Evolutionary conservation across 2,113 vertebrate species (phyloP), one percentile per base, ranked within the genome.

Genomic region (Jacana jacana): DNA sequence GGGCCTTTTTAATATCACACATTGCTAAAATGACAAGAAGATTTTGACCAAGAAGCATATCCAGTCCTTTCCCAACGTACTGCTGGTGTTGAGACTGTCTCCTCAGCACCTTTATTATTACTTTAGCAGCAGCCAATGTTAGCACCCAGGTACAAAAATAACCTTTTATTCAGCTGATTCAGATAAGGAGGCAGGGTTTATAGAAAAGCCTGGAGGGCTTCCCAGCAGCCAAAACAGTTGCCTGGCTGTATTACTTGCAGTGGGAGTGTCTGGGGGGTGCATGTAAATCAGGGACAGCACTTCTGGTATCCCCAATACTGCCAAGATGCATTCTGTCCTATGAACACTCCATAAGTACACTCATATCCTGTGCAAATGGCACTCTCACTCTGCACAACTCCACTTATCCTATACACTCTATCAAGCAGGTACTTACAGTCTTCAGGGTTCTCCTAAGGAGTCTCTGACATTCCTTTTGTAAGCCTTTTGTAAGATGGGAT

Each of bases 201-300:
- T 51, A 73, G 72, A 70, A 89, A 92, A 91, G 72, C 77, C 89
- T 81, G 60, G 60, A 92, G 60, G 77, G 80, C 72, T 91, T 91
- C 84, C 91, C 70, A 54, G 78, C 81, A 91, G 87, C 51, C n/a
- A 49, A 19, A 84, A 63, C 24, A 92, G 64, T 58, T 91, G 40
- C 31, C 72, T 66, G 60, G 31, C n/a, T 87, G 5, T 71, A 54
- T n/a, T 65, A n/a, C 20, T 58, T 81, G 48, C 46, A 49, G 35
- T 44, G 55, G n/a, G 37, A 92, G 28, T 2, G 0, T 51, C 30
- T n/a, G 1, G 20, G 54, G 10, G 31, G 17, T 17, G 28, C 9
- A 10, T 12, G 10, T 61, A 65, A 83, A 65, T 58, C 39, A 31
- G 27, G 76, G 49, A 65, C 49, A 71, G 40, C 1, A 2, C 24